Evolutionary conservation across 2,113 vertebrate genomes (phyloP), one percentile per base, ranked within the genome.

Genomic region (Chloropsis hardwickii): DNA sequence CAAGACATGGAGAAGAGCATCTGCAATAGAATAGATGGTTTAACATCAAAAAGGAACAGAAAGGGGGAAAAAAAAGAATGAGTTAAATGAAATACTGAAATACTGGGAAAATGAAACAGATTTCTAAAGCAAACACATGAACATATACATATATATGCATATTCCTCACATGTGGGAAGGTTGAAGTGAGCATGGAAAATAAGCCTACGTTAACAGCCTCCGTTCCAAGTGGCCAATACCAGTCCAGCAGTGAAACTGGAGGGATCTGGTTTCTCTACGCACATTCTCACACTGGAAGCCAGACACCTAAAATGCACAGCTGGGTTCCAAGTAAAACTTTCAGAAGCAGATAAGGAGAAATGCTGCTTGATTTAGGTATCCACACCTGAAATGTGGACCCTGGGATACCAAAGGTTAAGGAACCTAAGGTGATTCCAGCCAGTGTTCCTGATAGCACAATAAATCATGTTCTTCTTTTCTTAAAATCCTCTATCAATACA

Each of bases 1-100:
- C 99, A 98, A 97, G 98, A 98, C 98, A 99, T 97, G 99, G 99
- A 99, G 99, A 99, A 96, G 98, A 97, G 92, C 86, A 98, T 98
- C 99, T 99, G 98, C 96, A 99, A 98, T 85, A 98, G 98, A 99
- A 98, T 95, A 99, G 97, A 98, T 95, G 98, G 97, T 98, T 98
- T 97, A 98, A 98, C 96, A 98, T 90, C 97, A 96, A 96, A 91
- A 97, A 94, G 40, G 39, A 88, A 94, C 88, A 80, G 42, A 80
- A 93, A 90, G 22, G 44, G 97, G 9, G 3, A 0, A n/a, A 94
- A 76, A 93, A 91, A 97, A 88, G 95, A 94, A 97, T 83, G 95
- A 94, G 92, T 97, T 95, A 96, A 95, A 95, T 95, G 91, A 98
- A 96, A 97, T 92, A 91, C 1, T 15, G 76, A 72, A 79, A 93